A percentile compares a stretch with the other conserved stretches of the same genome.
phyloP scores from a whole-genome alignment of 2,888 invertebrate genomes.

The Neuroscelio doddi region DNA sequence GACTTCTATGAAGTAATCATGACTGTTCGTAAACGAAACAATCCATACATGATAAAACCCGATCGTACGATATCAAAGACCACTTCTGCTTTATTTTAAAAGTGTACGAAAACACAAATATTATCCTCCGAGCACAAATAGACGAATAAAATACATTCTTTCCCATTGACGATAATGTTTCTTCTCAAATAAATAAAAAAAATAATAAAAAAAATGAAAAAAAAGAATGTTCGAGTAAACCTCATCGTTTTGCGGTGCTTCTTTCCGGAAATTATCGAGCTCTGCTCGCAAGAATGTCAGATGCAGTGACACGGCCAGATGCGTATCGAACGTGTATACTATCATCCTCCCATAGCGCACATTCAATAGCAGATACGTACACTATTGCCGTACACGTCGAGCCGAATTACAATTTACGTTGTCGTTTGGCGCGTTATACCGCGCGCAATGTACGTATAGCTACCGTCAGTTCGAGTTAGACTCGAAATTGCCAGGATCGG shows the following conservation, averaged over 20 bases:
- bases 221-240: too few relatives aligned
- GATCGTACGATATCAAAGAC: too few relatives aligned
- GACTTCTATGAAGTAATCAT: too few relatives aligned
- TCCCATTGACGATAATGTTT: too few relatives aligned
- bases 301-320: conserved; percentile 3
- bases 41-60: too few relatives aligned
- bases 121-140: too few relatives aligned
- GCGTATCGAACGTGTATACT: conserved; percentile 30
- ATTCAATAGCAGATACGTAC: conserved; percentile 32
- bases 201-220: too few relatives aligned
- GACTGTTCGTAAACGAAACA: too few relatives aligned
- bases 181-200: too few relatives aligned
- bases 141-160: too few relatives aligned
- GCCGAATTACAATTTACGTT: conserved; percentile 55
- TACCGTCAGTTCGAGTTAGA: conserved; percentile 28
- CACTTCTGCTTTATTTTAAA: too few relatives aligned
- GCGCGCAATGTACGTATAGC: conserved; percentile 28
- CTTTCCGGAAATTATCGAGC: conserved; percentile 7
- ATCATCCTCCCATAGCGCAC: conserved; percentile 29
- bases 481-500: conserved; percentile 40
- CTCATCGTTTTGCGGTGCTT: not conserved
- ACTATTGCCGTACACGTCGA: conserved; percentile 50
- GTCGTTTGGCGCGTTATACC: conserved; percentile 51
- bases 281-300: conserved; percentile 7
- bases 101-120: too few relatives aligned